These are phyloP conservation scores for Fukomys damarensis DNA, from an alignment of 2,113 vertebrate genomes.

Conservation along the genomic window DNA sequence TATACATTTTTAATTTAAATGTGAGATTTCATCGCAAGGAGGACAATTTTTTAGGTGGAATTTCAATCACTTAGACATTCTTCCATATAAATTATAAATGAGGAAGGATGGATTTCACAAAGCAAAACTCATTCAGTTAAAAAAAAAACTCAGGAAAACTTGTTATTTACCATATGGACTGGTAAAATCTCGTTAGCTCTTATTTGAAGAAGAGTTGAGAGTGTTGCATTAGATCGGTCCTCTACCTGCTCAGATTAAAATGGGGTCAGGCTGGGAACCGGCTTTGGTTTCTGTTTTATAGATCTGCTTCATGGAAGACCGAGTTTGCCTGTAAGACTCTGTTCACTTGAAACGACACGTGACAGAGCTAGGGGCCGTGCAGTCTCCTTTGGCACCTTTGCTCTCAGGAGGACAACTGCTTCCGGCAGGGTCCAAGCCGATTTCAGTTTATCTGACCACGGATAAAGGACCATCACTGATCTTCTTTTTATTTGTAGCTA, in stretches of 20 bases:
- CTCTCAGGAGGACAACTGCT: background rate
- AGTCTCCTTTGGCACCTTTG: background rate
- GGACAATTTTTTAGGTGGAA: background rate
- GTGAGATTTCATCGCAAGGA: constrained; percentile 27
- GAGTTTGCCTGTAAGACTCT: background rate
- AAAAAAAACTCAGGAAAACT: background rate
- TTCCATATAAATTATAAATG: constrained; percentile 38
- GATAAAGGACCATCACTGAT: background rate
- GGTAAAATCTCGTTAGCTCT: background rate
- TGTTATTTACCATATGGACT: background rate
- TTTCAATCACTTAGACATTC: constrained; percentile 21
- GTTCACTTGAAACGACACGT: background rate
- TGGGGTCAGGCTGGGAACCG: background rate
- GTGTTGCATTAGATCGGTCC: background rate
- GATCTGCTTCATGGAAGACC: background rate
- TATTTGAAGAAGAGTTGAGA: background rate
- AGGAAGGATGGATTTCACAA: background rate
- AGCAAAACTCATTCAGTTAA: background rate
- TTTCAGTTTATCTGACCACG: constrained; percentile 33
- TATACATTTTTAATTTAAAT: background rate
- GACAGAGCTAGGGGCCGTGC: background rate
- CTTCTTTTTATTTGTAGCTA: background rate
- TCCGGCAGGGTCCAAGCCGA: background rate
- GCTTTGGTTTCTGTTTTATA: background rate
- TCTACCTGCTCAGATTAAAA: background rate